Evolutionary conservation across 2,888 invertebrate species (phyloP), one percentile per base, ranked within the genome.

Genomic region (Spilosoma lubricipeda): DNA sequence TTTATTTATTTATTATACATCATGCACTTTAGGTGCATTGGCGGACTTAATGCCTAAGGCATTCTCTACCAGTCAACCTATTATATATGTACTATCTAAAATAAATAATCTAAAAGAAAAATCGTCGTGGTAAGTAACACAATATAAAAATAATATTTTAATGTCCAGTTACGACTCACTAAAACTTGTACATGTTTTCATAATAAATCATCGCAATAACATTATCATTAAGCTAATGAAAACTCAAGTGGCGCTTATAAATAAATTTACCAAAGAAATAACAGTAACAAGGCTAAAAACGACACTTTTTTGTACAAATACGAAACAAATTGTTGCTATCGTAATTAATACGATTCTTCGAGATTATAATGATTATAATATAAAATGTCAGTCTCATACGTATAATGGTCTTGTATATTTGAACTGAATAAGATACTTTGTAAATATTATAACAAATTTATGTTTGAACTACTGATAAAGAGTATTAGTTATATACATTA

Each of bases 281-380:
- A 48, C 48, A 52, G 42, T 23, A n/a, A n/a, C n/a, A n/a, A n/a
- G 8, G 1, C 20, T 33, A 67, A 63, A 73, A 42, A 74, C 39
- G 39, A 39, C 8, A 11, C 39, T 39, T 45, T 42, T 15, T 48
- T 9, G 67, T 52, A 65, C 73, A 65, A 70, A 76, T 76, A 80
- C 71, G 76, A 82, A 82, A 79, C 76, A 80, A 79, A 33, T 67
- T 67, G n/a, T 27, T 27, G 63, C 27, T 68, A 36, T 63, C n/a
- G 36, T 20, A 63, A 33, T 42, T 63, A 27, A 36, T 27, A 33
- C 52, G 36, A 30, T 45, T 65, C n/a, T 59, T 39, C 42, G 27
- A 23, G 11, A 42, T 39, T 9, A 65, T 23, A 30, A 65, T 1
- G 8, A 65, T 36, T 65, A 2, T 65, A 23, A 3, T 27, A 59